These are phyloP conservation scores for Sycophila texana DNA, from an alignment of 2,888 invertebrate species.

Conservation along the genomic window DNA sequence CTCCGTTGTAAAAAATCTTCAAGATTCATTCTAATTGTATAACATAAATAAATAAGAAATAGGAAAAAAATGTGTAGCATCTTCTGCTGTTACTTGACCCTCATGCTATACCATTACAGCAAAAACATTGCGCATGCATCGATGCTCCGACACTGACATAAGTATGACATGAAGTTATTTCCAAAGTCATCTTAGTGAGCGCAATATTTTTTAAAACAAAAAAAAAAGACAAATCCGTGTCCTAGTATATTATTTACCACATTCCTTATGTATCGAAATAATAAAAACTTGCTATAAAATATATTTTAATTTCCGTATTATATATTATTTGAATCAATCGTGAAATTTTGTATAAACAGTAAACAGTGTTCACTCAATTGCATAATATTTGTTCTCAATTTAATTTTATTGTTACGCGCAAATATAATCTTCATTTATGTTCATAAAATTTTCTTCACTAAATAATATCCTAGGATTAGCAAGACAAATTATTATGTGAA, in stretches of 20 bases:
- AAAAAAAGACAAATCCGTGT: background rate
- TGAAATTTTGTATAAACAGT: too few relatives aligned
- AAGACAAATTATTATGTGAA: background rate
- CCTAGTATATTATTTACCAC: background rate
- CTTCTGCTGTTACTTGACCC: conserved; percentile 52
- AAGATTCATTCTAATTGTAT: conserved; percentile 26
- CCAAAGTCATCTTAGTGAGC: background rate
- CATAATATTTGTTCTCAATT: too few relatives aligned
- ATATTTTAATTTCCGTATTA: too few relatives aligned
- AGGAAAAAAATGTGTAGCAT: conserved; percentile 38
- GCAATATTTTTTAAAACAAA: conserved; percentile 23
- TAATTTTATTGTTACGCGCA: background rate
- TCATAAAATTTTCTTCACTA: background rate
- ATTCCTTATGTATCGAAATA: background rate
- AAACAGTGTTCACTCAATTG: too few relatives aligned
- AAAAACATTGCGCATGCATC: conserved; percentile 56
- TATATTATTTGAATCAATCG: too few relatives aligned
- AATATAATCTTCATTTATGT: too few relatives aligned
- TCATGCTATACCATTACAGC: conserved; percentile 52
- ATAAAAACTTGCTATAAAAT: too few relatives aligned
- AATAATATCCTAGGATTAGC: conserved; percentile 9
- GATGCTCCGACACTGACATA: conserved; percentile 14
- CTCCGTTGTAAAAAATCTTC: conserved; percentile 51
- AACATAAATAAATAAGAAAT: conserved; percentile 5
- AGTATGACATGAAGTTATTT: too few relatives aligned